Evolutionary conservation across 2,113 vertebrate genomes (phyloP).

Genomic region (Calyptommatus sinebrachiatus): DNA sequence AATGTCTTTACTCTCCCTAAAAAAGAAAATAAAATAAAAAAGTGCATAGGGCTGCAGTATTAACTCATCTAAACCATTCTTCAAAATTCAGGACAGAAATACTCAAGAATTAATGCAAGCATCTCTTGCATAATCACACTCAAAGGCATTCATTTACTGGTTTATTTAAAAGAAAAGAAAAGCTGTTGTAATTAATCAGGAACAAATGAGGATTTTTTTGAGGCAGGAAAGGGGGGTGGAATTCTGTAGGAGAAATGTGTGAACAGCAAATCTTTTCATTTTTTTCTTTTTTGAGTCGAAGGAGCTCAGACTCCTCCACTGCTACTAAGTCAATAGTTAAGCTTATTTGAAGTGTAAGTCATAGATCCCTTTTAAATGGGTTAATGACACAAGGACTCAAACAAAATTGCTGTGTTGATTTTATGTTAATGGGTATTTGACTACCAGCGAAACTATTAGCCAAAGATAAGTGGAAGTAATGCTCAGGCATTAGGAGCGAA

Average conservation of each 20-base stretch:
- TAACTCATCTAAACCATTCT: neutral
- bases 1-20: too few species aligned
- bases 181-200: neutral
- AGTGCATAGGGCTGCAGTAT: neutral
- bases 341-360: slow-evolving; percentile 59
- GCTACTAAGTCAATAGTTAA: slow-evolving; percentile 66
- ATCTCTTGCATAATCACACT: neutral
- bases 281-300: slow-evolving; percentile 40
- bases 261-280: neutral
- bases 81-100: neutral
- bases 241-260: rapidly evolving
- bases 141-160: neutral
- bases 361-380: slow-evolving; percentile 64
- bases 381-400: slow-evolving; percentile 67
- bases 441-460: slow-evolving; percentile 69
- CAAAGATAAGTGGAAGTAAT: slow-evolving; percentile 64
- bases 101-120: neutral
- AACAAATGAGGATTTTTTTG: neutral
- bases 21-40: too few species aligned
- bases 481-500: slow-evolving; percentile 49
- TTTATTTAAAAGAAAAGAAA: neutral
- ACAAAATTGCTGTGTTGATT: slow-evolving; percentile 69
- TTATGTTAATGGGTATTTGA: slow-evolving; percentile 71
- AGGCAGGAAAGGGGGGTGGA: neutral
- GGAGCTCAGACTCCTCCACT: slow-evolving; percentile 44